A percentile compares a stretch with the other conserved stretches of the same genome.
Conservation (phyloP, 1,140 invertebrate genomes). For the Bombus haemorrhoidalis region DNA sequence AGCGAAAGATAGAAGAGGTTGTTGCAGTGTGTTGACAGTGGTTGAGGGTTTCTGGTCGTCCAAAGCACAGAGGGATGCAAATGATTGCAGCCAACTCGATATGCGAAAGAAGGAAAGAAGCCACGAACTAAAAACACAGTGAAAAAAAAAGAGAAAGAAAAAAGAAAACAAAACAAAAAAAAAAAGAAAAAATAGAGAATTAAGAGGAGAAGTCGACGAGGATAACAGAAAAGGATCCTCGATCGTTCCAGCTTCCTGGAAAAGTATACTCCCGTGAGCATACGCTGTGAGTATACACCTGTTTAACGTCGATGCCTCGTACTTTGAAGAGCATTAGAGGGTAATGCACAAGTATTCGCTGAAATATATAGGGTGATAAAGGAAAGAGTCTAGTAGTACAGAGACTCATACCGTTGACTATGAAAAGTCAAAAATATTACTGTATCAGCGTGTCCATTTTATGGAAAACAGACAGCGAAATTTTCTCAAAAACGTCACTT, state of each 20-base stretch:
- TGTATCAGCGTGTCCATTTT: too few relatives aligned
- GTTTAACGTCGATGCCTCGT: conserved; percentile 14
- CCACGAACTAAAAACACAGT: not conserved
- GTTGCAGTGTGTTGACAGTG: not conserved
- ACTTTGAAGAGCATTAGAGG: not conserved
- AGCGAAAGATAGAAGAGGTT: not conserved
- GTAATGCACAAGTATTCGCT: not conserved
- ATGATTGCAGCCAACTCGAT: conserved; percentile 45
- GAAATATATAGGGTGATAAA: not conserved
- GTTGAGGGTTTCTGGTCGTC: not conserved
- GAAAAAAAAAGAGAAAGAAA: not conserved
- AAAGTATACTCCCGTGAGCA: not conserved
- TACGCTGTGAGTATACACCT: not conserved
- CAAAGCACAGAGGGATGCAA: conserved; percentile 55
- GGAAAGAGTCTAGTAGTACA: not conserved
- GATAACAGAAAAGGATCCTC: not conserved
- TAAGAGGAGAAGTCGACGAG: not conserved
- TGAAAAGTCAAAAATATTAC: not conserved
- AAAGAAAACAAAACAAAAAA: not conserved
- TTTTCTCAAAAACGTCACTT: not conserved
- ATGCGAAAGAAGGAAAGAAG: conserved; percentile 47
- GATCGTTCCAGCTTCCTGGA: not conserved
- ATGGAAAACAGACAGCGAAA: not conserved
- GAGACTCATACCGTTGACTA: not conserved
- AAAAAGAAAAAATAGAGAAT: too few relatives aligned